phyloP scores from a whole-genome alignment of 2,888 invertebrate species.

The Adelphocoris suturalis region DNA sequence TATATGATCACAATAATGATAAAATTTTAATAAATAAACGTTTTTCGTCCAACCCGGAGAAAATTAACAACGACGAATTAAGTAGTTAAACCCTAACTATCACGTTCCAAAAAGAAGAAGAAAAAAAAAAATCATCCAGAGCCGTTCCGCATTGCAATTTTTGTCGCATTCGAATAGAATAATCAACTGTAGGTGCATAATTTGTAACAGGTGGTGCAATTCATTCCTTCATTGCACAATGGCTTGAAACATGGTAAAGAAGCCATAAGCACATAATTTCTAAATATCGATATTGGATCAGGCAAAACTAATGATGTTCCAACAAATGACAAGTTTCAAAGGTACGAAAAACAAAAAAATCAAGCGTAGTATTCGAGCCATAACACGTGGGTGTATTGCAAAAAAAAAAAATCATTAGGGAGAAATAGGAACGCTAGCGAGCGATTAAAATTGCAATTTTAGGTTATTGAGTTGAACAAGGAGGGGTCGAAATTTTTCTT shows the following conservation, averaged over 20 bases:
- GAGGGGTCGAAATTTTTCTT: no score
- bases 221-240: neutral
- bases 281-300: neutral
- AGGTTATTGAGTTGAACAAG: no score
- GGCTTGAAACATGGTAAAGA: neutral
- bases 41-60: neutral
- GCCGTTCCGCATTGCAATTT: neutral
- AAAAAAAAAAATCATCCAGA: neutral
- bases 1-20: neutral
- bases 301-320: neutral
- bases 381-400: no score
- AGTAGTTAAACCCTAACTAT: neutral
- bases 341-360: neutral
- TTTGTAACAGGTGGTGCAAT: neutral
- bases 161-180: neutral
- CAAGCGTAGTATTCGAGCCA: no score
- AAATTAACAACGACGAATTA: conserved; percentile 8
- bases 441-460: no score
- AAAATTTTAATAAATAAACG: neutral
- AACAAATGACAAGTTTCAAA: neutral
- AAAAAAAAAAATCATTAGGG: no score
- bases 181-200: neutral
- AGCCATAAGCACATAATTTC: neutral
- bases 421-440: no score
- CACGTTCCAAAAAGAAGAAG: no score